Conservation (phyloP, 64 coral and sea anemone species). For the Astreopora myriophthalma region DNA sequence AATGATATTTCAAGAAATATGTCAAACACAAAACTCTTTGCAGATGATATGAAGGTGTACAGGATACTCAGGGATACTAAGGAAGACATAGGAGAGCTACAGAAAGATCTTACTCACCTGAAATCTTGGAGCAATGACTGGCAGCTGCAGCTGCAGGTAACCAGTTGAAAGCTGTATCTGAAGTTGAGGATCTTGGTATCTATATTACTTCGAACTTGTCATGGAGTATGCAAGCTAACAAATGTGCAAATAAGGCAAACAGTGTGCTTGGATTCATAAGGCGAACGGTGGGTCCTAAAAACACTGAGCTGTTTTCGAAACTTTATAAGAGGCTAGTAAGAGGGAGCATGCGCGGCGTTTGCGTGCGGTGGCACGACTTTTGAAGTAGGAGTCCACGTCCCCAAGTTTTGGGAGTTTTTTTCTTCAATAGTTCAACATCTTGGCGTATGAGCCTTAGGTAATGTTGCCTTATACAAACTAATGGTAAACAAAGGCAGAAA, state of each 20-base stretch:
- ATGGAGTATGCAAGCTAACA: constrained; percentile 33
- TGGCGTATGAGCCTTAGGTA: too few species aligned
- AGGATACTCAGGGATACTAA: constrained; percentile 28
- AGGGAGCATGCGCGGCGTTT: too few species aligned
- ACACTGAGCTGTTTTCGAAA: not conserved
- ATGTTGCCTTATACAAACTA: too few species aligned
- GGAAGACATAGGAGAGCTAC: constrained; percentile 13
- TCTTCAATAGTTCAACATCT: too few species aligned
- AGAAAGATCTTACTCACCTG: not conserved
- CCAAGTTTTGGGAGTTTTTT: too few species aligned
- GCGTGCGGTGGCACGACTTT: too few species aligned
- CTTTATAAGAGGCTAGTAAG: constrained; percentile 3
- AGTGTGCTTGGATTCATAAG: constrained; percentile 14
- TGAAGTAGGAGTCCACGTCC: too few species aligned
- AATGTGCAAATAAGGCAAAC: constrained; percentile 28
- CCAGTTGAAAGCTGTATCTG: too few species aligned
- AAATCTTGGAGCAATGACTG: too few species aligned
- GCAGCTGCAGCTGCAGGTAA: not conserved
- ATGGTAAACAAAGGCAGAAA: too few species aligned
- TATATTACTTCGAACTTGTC: constrained; percentile 42
- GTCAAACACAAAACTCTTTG: not conserved
- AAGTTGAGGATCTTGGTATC: constrained; percentile 10
- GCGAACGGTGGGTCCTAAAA: constrained; percentile 31
- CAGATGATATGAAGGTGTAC: constrained; percentile 53
- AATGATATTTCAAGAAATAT: too few species aligned